phyloP scores from a whole-genome alignment of 2,797 vertebrate genomes.

The Psittacula derbiana region DNA sequence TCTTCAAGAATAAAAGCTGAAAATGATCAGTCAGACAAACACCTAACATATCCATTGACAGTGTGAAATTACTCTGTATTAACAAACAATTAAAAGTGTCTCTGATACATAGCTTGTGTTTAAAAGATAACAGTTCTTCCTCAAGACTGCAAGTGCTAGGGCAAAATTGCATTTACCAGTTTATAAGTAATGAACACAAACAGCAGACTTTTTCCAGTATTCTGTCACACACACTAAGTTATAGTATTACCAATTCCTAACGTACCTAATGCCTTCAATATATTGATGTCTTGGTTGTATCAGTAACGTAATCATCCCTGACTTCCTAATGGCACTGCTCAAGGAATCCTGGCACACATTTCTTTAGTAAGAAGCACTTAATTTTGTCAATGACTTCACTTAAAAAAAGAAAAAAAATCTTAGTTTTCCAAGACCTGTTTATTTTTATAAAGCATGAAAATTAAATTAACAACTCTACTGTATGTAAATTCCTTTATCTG shows the following conservation, averaged over 20 bases:
- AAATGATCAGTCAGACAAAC: not conserved
- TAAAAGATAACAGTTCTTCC: not conserved
- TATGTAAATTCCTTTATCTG: conserved; percentile 22
- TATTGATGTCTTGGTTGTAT: conserved; percentile 16
- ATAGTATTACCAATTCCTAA: not conserved
- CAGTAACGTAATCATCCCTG: not conserved
- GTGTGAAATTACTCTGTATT: not conserved
- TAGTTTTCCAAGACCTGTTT: not conserved
- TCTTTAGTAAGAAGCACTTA: conserved; percentile 5
- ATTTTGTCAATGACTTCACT: conserved; percentile 33
- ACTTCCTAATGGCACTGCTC: not conserved
- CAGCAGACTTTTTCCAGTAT: not conserved
- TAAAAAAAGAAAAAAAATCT: not conserved
- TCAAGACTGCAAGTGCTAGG: not conserved
- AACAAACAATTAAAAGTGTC: not conserved
- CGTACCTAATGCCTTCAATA: not conserved
- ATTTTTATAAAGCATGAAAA: conserved; percentile 11
- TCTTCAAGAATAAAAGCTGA: not conserved
- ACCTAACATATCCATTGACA: not conserved
- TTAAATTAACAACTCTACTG: not conserved
- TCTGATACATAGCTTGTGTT: not conserved
- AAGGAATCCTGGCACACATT: not conserved
- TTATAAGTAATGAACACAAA: not conserved
- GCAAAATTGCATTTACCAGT: not conserved
- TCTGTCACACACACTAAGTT: not conserved